Evolutionary conservation across 2,113 vertebrate genomes (phyloP), one percentile per base, ranked within the genome.

Genomic region (Echinops telfairi): DNA sequence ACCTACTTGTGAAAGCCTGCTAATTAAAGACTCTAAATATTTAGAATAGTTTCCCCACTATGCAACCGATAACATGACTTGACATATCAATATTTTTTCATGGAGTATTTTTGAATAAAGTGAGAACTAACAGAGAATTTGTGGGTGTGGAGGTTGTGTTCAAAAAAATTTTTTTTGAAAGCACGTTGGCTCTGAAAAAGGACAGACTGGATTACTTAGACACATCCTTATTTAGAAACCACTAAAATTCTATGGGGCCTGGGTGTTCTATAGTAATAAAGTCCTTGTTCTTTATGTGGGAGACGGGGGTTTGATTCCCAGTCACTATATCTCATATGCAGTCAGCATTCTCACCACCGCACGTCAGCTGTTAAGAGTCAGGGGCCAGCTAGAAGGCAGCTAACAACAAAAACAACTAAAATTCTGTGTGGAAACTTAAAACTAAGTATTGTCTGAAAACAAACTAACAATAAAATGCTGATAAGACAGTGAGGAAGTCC

Each of bases 1-100:
- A 87, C 96, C 83, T 16, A 96, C 97, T 97, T 95, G 47, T 96
- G 92, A 97, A 98, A 98, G 96, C 87, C 94, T 92, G 95, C 92
- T 97, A 98, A 96, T 97, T 97, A 97, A 97, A 96, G 91, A 58
- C 94, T 97, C 92, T 96, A 97, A 97, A 98, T 98, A 96, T 94
- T 97, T 98, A 97, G 93, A 96, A 97, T 98, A 97, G n/a, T 97
- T 98, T 95, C 92, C 68, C 79, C 82, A 73, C 88, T 97, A 95
- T 96, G 95, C 90, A 96, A 97, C 94, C 96, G 96, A 98, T 98
- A 98, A 95, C 77, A 97, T 78, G 97, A 95, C 92, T 96, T 1
- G 0, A 95, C 86, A 93, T 96, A 97, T 92, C 97, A 96, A 88
- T 97, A 96, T 98, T 96, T 97, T 97, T 97, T 98, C 97, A 96